phyloP scores from a whole-genome alignment of 2,888 invertebrate species.

The Xanthia togata region DNA sequence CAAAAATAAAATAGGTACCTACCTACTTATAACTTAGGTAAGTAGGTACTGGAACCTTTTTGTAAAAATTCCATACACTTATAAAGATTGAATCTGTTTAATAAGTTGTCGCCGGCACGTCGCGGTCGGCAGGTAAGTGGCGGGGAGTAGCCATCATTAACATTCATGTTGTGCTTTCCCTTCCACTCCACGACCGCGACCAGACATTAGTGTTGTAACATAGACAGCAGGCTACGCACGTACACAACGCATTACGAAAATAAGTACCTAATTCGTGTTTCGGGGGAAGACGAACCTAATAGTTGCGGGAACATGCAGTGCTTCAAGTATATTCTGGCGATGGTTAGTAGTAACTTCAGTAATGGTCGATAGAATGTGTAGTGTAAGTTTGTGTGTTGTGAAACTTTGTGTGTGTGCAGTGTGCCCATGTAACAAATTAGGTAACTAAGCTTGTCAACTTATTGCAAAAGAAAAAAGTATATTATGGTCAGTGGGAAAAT shows the following conservation, averaged over 20 bases:
- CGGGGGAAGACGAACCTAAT: slow-evolving; percentile 11
- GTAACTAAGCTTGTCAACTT: too few species aligned
- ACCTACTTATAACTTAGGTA: not conserved
- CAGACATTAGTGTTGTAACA: slow-evolving; percentile 43
- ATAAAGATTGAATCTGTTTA: not conserved
- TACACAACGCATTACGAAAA: not conserved
- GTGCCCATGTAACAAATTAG: slow-evolving; percentile 4
- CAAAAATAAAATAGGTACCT: not conserved
- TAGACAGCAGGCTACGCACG: slow-evolving; percentile 42
- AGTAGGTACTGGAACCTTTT: not conserved
- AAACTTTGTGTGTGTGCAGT: slow-evolving; percentile 33
- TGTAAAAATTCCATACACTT: not conserved
- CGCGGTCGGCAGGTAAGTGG: not conserved
- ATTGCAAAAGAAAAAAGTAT: too few species aligned
- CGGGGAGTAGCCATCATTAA: slow-evolving; percentile 71
- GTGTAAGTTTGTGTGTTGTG: slow-evolving; percentile 48
- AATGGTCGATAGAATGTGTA: slow-evolving; percentile 22
- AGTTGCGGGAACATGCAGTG: slow-evolving; percentile 61
- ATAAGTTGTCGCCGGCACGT: not conserved
- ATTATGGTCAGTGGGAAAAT: too few species aligned
- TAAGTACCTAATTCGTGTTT: slow-evolving; percentile 3
- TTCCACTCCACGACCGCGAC: slow-evolving; percentile 49
- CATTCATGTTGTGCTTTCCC: slow-evolving; percentile 73
- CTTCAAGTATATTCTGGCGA: slow-evolving; percentile 61
- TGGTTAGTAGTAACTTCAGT: slow-evolving; percentile 63